Conservation (phyloP, 2,113 vertebrate genomes). For the Xiphophorus couchianus region DNA sequence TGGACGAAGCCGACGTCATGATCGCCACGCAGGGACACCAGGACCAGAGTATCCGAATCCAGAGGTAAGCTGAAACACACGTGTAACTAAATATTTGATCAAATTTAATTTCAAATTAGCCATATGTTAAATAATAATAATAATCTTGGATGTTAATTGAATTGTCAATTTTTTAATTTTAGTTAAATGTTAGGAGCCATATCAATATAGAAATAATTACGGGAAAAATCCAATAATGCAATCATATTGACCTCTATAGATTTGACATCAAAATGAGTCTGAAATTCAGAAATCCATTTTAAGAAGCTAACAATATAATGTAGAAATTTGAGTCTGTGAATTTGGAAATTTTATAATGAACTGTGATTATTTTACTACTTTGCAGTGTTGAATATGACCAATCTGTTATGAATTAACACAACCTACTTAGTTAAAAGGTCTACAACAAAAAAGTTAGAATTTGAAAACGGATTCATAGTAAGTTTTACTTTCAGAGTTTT, state of each 20-base stretch:
- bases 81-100: neutral
- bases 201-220: too few species aligned
- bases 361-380: neutral
- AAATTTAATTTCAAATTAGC: neutral
- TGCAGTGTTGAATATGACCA: neutral
- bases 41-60: conserved; percentile 98
- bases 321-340: neutral
- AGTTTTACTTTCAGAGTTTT: too few species aligned
- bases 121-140: too few species aligned
- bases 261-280: too few species aligned
- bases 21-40: conserved; percentile 98
- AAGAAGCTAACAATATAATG: too few species aligned
- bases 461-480: too few species aligned
- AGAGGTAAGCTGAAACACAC: conserved; percentile 81
- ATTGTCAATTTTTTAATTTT: neutral
- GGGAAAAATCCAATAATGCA: too few species aligned
- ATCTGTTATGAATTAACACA: neutral
- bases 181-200: neutral
- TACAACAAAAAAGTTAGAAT: too few species aligned
- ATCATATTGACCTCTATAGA: too few species aligned
- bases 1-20: conserved; percentile 98
- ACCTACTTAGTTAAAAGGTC: too few species aligned
- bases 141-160: neutral
- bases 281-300: too few species aligned
- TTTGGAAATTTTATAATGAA: neutral